Evolutionary conservation across 1,140 invertebrate species (phyloP), one percentile per base, ranked within the genome.

Genomic region (Anoplophora glabripennis): DNA sequence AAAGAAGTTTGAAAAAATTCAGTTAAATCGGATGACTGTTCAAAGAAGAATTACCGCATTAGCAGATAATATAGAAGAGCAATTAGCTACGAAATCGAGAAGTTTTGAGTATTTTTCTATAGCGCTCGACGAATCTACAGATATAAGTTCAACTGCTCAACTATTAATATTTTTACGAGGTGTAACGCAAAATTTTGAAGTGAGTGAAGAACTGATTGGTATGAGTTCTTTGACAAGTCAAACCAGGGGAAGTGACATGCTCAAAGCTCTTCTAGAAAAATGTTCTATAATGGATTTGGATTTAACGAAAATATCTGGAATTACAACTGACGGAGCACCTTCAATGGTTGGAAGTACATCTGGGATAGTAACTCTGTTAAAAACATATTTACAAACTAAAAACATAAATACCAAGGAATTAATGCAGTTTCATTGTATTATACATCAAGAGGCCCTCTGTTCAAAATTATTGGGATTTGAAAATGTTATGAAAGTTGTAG

Each of bases 391-490:
- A 41, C n/a, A 55, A 44, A 36, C 7, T 10, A 42, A 45, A 34
- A 46, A 46, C 41, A 33, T 45, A 14, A 18, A 53, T 28, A 28
- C 21, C 21, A 28, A 28, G 3, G 21, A 28, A 28, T 28, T 28
- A 12, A 56, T 57, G 33, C 34, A 57, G 12, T 63, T 69, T 62
- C 70, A 73, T 47, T 71, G 64, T 51, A 73, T 71, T 56, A 71
- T 71, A 53, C 67, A 73, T 60, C 67, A 73, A 56, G 61, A 73
- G 56, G 49, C 54, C 37, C 55, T 75, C 14, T 70, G 63, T 60
- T 28, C 41, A 12, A 67, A 65, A 65, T 58, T 51, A 54, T 55
- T 69, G 4, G 59, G 52, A 61, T 62, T 67, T 48, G 47, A 63
- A 55, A 36, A 72, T 63, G 58, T 74, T 35, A 72, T 72, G 64